Evolutionary conservation across 92 coral and sea anemone species (phyloP), one percentile per base, ranked within the genome.

Genomic region (Zoanthus solanderi): DNA sequence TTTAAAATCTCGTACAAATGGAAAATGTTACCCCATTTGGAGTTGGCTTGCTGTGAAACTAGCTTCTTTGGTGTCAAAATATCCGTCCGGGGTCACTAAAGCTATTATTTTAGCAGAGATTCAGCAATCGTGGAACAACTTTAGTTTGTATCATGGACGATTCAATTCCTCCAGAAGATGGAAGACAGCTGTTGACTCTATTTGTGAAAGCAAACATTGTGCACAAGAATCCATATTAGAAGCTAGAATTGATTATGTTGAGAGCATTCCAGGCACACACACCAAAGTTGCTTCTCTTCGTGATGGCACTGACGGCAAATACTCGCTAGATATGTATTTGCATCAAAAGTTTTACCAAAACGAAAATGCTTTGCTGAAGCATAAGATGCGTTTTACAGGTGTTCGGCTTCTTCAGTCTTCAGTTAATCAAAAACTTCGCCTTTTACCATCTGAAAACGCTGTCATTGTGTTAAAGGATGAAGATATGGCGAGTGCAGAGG

Each of bases 41-140:
- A 94, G 93, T 85, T 97, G 99, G 99, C 88, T 97, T 6, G 92
- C 92, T 63, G 84, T 91, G 31, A 95, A 93, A 75, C 89, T 97
- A 12, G 86, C 87, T 4, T 86, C 95, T 15, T 92, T 97, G 45
- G 89, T 97, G 32, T 88, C 99, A 8, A 93, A 92, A 65, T 97
- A 95, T 65, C 99, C 99, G 1, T 92, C 98, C 0, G 99, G 99
- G 78, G 90, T 95, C 1, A 97, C 98, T 9, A 97, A 91, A 80
- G 96, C 99, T 28, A 97, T 97, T 54, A 94, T 97, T 82, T 90
- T 97, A 14, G 95, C 98, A 8, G 99, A 97, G 76, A 91, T 97
- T 29, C 97, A 97, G 68, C 93, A 94, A 71, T 93, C 99, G 5
- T 97, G 98, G 99, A 88, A 81, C 71, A 96, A 88, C 56, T 90